A percentile compares a stretch with the other conserved stretches of the same genome.
Conservation (phyloP, 2,888 invertebrate genomes). For the Sinhomidia bicolor region DNA sequence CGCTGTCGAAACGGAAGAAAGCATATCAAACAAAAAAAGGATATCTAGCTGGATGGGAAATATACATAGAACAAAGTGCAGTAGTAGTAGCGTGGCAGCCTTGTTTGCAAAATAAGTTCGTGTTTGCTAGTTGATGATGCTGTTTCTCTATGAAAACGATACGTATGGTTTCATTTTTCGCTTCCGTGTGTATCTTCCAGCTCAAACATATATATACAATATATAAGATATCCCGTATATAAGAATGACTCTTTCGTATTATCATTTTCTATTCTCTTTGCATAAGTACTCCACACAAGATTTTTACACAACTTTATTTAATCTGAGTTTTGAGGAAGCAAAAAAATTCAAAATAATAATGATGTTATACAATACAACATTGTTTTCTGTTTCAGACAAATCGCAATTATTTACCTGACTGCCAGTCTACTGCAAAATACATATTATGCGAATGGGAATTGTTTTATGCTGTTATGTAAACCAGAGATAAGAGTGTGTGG, state of each 20-base stretch:
- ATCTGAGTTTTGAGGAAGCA: too few species aligned
- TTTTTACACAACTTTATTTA: too few species aligned
- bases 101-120: neutral
- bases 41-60: conserved; percentile 26
- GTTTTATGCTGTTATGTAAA: too few species aligned
- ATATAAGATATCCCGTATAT: too few species aligned
- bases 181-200: too few species aligned
- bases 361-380: too few species aligned
- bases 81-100: neutral
- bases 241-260: too few species aligned
- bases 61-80: conserved; percentile 24
- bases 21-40: conserved; percentile 20
- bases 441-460: neutral
- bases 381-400: neutral
- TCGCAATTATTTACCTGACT: neutral
- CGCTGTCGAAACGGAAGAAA: conserved; percentile 25
- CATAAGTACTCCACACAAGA: too few species aligned
- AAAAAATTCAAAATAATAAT: too few species aligned
- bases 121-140: neutral
- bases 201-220: too few species aligned
- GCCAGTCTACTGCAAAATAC: too few species aligned
- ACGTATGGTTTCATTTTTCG: neutral
- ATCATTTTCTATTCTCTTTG: too few species aligned
- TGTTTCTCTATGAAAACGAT: neutral
- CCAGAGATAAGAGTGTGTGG: neutral